Evolutionary conservation across 2,888 invertebrate species (phyloP).

Genomic region (Minunthozetes semirufus): DNA sequence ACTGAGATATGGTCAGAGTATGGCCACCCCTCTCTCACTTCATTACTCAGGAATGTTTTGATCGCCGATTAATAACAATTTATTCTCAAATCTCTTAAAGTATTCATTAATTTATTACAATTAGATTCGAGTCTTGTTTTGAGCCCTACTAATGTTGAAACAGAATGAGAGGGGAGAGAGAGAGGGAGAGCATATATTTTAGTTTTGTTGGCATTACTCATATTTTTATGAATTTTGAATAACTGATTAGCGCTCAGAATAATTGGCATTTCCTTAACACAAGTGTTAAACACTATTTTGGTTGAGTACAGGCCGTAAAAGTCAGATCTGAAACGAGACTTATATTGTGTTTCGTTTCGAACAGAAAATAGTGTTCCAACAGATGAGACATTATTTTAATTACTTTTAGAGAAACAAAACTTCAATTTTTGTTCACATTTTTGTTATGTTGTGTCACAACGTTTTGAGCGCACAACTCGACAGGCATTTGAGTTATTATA

Average conservation of each 20-base stretch:
- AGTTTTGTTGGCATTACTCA: not conserved
- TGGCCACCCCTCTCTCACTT: no score
- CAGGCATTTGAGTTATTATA: not conserved
- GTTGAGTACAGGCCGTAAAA: not conserved
- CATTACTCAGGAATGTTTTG: no score
- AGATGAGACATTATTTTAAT: slow-evolving; percentile 5
- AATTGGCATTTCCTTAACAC: slow-evolving; percentile 13
- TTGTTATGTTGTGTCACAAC: slow-evolving; percentile 12
- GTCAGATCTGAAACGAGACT: not conserved
- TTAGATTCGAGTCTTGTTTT: no score
- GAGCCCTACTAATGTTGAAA: no score
- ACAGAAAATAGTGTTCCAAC: not conserved
- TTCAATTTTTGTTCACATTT: not conserved
- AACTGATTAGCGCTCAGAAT: not conserved
- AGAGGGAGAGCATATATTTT: not conserved
- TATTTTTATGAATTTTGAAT: not conserved
- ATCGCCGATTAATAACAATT: no score
- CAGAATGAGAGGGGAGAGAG: no score
- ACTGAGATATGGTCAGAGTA: no score
- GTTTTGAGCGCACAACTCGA: not conserved
- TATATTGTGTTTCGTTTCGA: not conserved
- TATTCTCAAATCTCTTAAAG: no score
- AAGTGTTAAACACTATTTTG: not conserved
- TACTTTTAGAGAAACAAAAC: not conserved
- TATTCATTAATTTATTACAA: no score